These are phyloP conservation scores for Ernsta delagoae DNA, from an alignment of 2,888 invertebrate species.

Conservation along the genomic window DNA sequence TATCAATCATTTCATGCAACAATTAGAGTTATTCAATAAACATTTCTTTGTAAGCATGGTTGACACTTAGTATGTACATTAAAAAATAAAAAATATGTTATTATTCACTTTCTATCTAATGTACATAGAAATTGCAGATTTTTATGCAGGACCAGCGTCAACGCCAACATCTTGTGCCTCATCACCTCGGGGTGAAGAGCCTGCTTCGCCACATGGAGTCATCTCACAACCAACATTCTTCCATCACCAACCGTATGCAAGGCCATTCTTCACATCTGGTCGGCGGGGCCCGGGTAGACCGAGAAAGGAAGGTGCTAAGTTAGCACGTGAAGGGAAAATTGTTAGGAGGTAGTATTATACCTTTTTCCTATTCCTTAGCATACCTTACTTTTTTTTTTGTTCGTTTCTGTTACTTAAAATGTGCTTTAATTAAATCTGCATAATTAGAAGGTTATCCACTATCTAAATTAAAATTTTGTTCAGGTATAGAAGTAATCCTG, in stretches of 20 bases:
- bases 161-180: slow-evolving; percentile 87
- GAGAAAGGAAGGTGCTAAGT: slow-evolving; percentile 88
- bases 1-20: too few species aligned
- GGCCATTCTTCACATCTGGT: slow-evolving; percentile 82
- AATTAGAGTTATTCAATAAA: too few species aligned
- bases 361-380: too few species aligned
- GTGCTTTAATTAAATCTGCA: too few species aligned
- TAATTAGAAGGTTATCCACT: too few species aligned
- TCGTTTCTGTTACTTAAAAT: too few species aligned
- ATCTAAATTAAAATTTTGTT: neutral
- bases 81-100: too few species aligned
- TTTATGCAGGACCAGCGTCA: slow-evolving; percentile 87
- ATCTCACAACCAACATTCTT: slow-evolving; percentile 72
- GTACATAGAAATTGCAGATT: slow-evolving; percentile 55
- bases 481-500: slow-evolving; percentile 54
- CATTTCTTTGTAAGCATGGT: too few species aligned
- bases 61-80: too few species aligned
- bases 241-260: slow-evolving; percentile 73
- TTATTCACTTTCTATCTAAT: neutral
- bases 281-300: slow-evolving; percentile 92
- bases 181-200: slow-evolving; percentile 86
- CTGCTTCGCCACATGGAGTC: slow-evolving; percentile 85
- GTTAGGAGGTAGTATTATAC: slow-evolving; percentile 66
- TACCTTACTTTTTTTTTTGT: too few species aligned
- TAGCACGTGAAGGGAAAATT: slow-evolving; percentile 78